These are phyloP conservation scores for Hydroisotoma schaefferi DNA, from an alignment of 2,888 invertebrate species.

Conservation along the genomic window DNA sequence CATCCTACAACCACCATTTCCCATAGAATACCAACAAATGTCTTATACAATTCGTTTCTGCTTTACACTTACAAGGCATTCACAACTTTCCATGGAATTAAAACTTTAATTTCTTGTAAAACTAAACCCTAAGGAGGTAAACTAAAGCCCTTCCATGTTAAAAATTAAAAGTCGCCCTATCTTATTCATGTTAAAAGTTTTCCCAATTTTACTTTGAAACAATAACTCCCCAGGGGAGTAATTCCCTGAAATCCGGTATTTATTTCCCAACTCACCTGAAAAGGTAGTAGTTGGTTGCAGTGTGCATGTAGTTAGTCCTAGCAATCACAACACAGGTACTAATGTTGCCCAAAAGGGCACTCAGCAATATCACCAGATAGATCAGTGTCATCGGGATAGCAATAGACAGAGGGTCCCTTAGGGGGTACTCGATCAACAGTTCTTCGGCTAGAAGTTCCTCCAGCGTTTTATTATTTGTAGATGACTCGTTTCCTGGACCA, in stretches of 20 bases:
- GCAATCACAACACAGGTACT: slow-evolving; percentile 75
- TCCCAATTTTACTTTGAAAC: too few relatives aligned
- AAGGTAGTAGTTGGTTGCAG: slow-evolving; percentile 75
- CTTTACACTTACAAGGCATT: too few relatives aligned
- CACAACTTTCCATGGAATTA: too few relatives aligned
- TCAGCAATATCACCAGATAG: slow-evolving; percentile 67
- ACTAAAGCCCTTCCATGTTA: too few relatives aligned
- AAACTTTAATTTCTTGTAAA: too few relatives aligned
- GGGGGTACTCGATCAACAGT: slow-evolving; percentile 14
- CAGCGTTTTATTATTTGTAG: not conserved
- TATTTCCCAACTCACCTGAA: slow-evolving; percentile 52
- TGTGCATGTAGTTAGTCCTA: slow-evolving; percentile 74
- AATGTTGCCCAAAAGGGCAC: slow-evolving; percentile 72
- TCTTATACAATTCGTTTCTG: too few relatives aligned
- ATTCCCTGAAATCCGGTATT: not conserved
- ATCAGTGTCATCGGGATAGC: slow-evolving; percentile 63
- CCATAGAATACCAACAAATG: too few relatives aligned
- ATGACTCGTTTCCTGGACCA: too few relatives aligned
- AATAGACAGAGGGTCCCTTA: slow-evolving; percentile 30
- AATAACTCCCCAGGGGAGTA: not conserved
- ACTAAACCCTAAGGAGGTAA: too few relatives aligned
- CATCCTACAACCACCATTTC: too few relatives aligned
- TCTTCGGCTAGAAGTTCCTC: not conserved
- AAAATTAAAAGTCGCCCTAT: too few relatives aligned
- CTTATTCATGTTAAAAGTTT: too few relatives aligned